phyloP scores from a whole-genome alignment of 2,888 invertebrate species.

The Pyrocoelia pectoralis region DNA sequence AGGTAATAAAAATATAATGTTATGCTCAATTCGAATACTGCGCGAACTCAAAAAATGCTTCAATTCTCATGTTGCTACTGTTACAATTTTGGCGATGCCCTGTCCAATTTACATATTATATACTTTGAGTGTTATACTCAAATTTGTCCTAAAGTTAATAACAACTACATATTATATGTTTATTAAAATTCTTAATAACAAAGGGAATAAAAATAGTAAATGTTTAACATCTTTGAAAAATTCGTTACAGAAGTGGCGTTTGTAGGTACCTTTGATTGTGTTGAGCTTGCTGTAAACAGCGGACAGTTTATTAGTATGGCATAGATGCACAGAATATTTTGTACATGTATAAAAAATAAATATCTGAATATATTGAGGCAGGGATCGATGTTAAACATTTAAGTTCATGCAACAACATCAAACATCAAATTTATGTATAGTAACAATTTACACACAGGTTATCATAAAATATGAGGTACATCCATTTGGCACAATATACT shows the following conservation, averaged over 20 bases:
- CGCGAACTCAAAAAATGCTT: too few species aligned
- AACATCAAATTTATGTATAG: conserved; percentile 41
- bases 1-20: too few species aligned
- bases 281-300: conserved; percentile 46
- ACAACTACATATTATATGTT: neutral
- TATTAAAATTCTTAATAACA: conserved; percentile 21
- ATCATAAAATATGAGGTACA: conserved; percentile 71
- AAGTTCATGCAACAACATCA: conserved; percentile 43
- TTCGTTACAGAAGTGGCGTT: conserved; percentile 32
- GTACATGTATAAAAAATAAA: conserved; percentile 54
- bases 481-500: conserved; percentile 76
- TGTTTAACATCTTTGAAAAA: conserved; percentile 55
- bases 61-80: too few species aligned
- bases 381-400: conserved; percentile 59
- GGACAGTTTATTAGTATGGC: conserved; percentile 33
- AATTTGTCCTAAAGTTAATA: conserved; percentile 33
- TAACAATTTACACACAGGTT: conserved; percentile 47
- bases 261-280: conserved; percentile 52
- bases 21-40: too few species aligned
- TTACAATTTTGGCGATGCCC: too few species aligned
- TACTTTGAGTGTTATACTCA: conserved; percentile 19
- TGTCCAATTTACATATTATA: neutral
- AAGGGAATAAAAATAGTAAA: conserved; percentile 47
- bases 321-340: conserved; percentile 37
- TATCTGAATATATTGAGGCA: conserved; percentile 47